Conservation (phyloP, 2,797 vertebrate genomes). For the Enteromius argenteus region DNA sequence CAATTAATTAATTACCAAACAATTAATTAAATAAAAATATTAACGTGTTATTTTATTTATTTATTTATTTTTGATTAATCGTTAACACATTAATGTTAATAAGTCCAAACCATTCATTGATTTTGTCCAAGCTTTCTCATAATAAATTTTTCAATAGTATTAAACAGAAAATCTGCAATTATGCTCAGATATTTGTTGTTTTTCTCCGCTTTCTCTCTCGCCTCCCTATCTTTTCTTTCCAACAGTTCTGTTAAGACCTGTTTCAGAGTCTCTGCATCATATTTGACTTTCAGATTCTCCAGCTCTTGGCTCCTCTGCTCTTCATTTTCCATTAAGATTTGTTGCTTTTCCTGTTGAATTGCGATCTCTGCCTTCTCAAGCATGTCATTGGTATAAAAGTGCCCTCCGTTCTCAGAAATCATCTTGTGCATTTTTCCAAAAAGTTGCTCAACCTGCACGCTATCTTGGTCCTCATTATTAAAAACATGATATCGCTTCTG, state of each 20-base stretch:
- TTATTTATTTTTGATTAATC: too few species aligned
- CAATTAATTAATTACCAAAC: too few species aligned
- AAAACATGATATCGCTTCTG: constrained; percentile 35
- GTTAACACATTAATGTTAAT: too few species aligned
- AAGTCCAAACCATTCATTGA: not conserved
- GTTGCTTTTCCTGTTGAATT: constrained; percentile 36
- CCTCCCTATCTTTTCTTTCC: constrained; percentile 13
- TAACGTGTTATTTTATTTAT: too few species aligned
- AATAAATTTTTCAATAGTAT: constrained; percentile 12
- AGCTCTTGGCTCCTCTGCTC: not conserved
- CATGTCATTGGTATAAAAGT: constrained; percentile 43
- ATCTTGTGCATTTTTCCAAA: constrained; percentile 33
- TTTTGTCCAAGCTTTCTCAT: not conserved
- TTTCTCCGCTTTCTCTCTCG: constrained; percentile 20
- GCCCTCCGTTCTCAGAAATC: not conserved
- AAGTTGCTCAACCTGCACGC: constrained; percentile 21
- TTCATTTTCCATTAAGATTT: constrained; percentile 3
- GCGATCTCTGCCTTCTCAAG: constrained; percentile 30
- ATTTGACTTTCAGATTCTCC: constrained; percentile 6
- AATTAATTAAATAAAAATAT: too few species aligned
- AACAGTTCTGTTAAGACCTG: not conserved
- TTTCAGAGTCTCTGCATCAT: constrained; percentile 1
- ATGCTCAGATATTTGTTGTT: not conserved
- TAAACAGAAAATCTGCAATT: not conserved
- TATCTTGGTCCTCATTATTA: constrained; percentile 19